These are phyloP conservation scores for Varanus salvator DNA, from an alignment of 2,113 vertebrate genomes.

Conservation along the genomic window DNA sequence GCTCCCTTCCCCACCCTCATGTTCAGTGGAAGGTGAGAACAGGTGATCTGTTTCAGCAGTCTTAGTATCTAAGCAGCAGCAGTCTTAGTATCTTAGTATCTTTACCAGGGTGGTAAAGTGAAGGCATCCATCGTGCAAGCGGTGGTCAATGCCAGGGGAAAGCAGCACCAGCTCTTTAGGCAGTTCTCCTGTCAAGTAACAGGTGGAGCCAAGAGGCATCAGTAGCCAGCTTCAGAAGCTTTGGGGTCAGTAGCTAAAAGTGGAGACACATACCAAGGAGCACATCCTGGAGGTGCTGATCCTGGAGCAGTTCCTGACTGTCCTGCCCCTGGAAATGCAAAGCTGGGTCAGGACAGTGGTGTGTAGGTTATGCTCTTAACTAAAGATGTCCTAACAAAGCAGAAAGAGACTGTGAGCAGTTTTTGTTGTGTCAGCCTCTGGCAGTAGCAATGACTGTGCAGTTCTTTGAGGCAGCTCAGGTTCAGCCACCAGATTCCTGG, in stretches of 20 bases:
- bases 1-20: not conserved
- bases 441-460: not conserved
- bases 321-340: not conserved
- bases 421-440: not conserved
- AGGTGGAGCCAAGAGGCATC: not conserved
- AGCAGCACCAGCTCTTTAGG: not conserved
- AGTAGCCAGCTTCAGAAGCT: not conserved
- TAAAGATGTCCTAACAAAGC: not conserved
- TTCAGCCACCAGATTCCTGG: not conserved
- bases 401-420: not conserved
- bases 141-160: not conserved
- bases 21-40: not conserved
- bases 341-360: not conserved
- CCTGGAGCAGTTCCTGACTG: not conserved
- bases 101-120: not conserved
- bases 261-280: not conserved
- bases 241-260: not conserved
- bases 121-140: slow-evolving; percentile 3
- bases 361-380: not conserved
- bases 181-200: not conserved
- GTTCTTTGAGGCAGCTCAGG: not conserved
- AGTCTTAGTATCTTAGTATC: not conserved
- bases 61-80: not conserved
- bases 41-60: not conserved
- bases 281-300: slow-evolving; percentile 1